Evolutionary conservation across 2,113 vertebrate species (phyloP), one percentile per base, ranked within the genome.

Genomic region (Promerops cafer): DNA sequence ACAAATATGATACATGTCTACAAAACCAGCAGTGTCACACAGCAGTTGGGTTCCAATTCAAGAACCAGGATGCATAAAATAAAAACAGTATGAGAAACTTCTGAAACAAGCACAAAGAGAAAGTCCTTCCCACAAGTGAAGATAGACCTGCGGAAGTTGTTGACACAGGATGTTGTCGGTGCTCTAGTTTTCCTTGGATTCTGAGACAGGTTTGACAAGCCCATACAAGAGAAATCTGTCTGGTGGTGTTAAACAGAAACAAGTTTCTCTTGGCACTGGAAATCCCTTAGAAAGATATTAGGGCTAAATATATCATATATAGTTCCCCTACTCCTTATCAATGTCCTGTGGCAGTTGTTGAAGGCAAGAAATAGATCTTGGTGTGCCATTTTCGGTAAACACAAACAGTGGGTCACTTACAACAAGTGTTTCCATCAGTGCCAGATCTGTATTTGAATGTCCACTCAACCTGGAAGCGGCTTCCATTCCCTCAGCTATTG

Each of bases 1-100:
- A 42, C 5, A 47, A 37, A 56, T 56, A 23, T 6, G 2, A 59
- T 13, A 31, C 11, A 40, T 19, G 27, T 45, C 0, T 0, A 56
- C 33, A 71, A 65, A 83, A 71, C 9, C 37, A 70, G 22, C 22
- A 40, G 7, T 65, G 42, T 26, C 5, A 5, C 30, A 64, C 26
- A 11, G 31, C 49, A 15, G 2, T 0, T 45, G 57, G 11, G 5
- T 26, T 89, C n/a, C 35, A 68, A n/a, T 54, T 39, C 35, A 83
- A 57, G 49, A 71, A 28, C 8, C 3, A 11, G 22, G 6, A 37
- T 11, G 6, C 23, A 79, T 53, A 54, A 52, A 47, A 57, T 33
- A 52, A 83, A 93, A 74, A 2, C 6, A 47, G 6, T 26, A 35
- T 33, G 14, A 65, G 13, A 11, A 60, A 52, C 2, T 89, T 85